phyloP scores from a whole-genome alignment of 2,888 invertebrate species.

The Nomada ruficornis region DNA sequence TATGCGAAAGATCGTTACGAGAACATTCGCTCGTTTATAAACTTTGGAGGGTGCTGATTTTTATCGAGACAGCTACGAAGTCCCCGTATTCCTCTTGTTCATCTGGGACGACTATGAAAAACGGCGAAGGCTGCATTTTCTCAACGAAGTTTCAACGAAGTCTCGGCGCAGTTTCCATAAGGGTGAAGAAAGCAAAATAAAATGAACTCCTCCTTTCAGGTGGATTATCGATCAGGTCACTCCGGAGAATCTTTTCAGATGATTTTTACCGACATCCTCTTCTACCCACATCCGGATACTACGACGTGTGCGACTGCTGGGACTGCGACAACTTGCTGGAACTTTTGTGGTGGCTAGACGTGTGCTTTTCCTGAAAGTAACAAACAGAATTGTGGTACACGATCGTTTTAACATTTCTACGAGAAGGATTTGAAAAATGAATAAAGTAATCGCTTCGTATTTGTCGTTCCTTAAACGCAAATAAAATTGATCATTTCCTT shows the following conservation, averaged over 20 bases:
- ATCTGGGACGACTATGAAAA: slow-evolving; percentile 4
- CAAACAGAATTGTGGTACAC: slow-evolving; percentile 56
- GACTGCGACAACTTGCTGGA: slow-evolving; percentile 77
- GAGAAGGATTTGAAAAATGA: not conserved
- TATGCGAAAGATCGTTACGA: not conserved
- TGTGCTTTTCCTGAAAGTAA: slow-evolving; percentile 81
- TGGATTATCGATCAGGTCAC: slow-evolving; percentile 15
- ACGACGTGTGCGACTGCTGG: slow-evolving; percentile 76
- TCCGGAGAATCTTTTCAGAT: slow-evolving; percentile 27
- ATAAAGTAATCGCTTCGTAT: not conserved
- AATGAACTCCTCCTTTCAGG: slow-evolving; percentile 21
- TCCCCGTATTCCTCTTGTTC: slow-evolving; percentile 17
- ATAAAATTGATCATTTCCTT: not conserved
- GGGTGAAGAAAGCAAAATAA: slow-evolving; percentile 35
- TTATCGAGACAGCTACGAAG: slow-evolving; percentile 4
- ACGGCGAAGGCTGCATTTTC: slow-evolving; percentile 32
- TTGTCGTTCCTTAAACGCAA: not conserved
- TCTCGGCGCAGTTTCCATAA: slow-evolving; percentile 11
- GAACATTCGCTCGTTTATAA: not conserved
- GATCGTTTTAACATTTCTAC: not conserved
- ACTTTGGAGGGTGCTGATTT: not conserved
- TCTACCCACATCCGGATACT: slow-evolving; percentile 70
- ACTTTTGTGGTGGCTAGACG: slow-evolving; percentile 81
- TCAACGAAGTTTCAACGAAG: not conserved
- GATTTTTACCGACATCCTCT: slow-evolving; percentile 57